phyloP scores from a whole-genome alignment of 2,113 vertebrate species.

The Polypterus bichir region DNA sequence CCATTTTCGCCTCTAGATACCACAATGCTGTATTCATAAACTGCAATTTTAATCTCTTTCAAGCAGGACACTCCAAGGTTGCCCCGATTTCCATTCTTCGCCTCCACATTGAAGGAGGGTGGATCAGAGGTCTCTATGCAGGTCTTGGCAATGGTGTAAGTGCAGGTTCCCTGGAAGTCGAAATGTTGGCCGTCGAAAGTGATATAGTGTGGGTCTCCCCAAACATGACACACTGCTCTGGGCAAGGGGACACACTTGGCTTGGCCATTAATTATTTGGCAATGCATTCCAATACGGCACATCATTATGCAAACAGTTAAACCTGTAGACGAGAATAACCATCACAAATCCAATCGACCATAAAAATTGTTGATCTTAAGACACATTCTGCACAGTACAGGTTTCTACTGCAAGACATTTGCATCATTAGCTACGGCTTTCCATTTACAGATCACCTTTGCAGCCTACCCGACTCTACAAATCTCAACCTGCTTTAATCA shows the following conservation, averaged over 20 bases:
- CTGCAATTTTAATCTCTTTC: slow-evolving; percentile 9
- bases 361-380: too few relatives aligned
- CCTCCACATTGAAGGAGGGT: slow-evolving; percentile 16
- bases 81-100: slow-evolving; percentile 17
- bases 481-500: too few relatives aligned
- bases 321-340: too few relatives aligned
- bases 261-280: neutral
- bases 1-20: slow-evolving; percentile 19
- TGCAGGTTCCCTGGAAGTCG: slow-evolving; percentile 26
- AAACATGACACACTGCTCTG: slow-evolving; percentile 27
- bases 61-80: neutral
- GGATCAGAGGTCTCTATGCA: slow-evolving; percentile 7
- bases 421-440: too few relatives aligned
- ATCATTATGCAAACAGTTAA: too few relatives aligned
- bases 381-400: too few relatives aligned
- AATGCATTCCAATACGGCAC: slow-evolving; percentile 16
- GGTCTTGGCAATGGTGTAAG: slow-evolving; percentile 21
- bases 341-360: too few relatives aligned
- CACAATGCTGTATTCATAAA: slow-evolving; percentile 14
- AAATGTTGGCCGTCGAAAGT: slow-evolving; percentile 31
- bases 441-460: too few relatives aligned
- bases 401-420: too few relatives aligned
- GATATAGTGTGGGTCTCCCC: too few relatives aligned
- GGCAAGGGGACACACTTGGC: slow-evolving; percentile 19
- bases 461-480: too few relatives aligned